Conservation (phyloP, 1,140 invertebrate species). For the Drosophila kanapiae region DNA sequence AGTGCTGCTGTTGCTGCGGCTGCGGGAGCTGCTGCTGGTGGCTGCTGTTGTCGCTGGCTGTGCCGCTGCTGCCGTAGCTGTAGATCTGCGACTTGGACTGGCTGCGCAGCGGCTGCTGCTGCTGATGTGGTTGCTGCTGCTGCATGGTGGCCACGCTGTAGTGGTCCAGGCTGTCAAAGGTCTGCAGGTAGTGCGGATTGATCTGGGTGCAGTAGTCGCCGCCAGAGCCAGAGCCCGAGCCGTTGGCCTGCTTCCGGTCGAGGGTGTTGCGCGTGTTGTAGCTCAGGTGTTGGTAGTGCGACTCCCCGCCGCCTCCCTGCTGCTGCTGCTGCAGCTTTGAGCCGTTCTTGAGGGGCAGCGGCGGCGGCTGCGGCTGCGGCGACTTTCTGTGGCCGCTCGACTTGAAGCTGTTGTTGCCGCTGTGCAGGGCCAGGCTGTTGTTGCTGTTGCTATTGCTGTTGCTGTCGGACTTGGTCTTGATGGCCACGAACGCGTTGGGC, state of each 20-base stretch:
- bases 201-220: conserved; percentile 77
- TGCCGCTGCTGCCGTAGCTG: conserved; percentile 77
- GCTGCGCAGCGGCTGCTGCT: conserved; percentile 73
- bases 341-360: conserved; percentile 74
- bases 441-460: conserved; percentile 61
- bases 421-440: conserved; percentile 69
- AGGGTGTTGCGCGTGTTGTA: conserved; percentile 73
- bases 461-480: conserved; percentile 72
- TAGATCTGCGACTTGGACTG: conserved; percentile 83
- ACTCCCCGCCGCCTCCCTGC: conserved; percentile 47
- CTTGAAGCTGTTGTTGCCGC: conserved; percentile 75
- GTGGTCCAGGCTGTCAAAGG: conserved; percentile 79
- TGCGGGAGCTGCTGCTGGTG: conserved; percentile 52
- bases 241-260: conserved; percentile 62
- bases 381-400: conserved; percentile 67
- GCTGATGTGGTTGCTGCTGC: conserved; percentile 55
- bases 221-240: conserved; percentile 14
- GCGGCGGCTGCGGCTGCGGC: conserved; percentile 68
- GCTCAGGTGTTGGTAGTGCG: conserved; percentile 76
- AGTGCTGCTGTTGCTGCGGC: conserved; percentile 65
- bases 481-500: conserved; percentile 79
- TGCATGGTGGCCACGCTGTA: conserved; percentile 77
- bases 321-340: conserved; percentile 54
- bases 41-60: conserved; percentile 64
- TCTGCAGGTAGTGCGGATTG: conserved; percentile 81